Conservation (phyloP, 2,113 vertebrate genomes). For the Mastomys coucha region DNA sequence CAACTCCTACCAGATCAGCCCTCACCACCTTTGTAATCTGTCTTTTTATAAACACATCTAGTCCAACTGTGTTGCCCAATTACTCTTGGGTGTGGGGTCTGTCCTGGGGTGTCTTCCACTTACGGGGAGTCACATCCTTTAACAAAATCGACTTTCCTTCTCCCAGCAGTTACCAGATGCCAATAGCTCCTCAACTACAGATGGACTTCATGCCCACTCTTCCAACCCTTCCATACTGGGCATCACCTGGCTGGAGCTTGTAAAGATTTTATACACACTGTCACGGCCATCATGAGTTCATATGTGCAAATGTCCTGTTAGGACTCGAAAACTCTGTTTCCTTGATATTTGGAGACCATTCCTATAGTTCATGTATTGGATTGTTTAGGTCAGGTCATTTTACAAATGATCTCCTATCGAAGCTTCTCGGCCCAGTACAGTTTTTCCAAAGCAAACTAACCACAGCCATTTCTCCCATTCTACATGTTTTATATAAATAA, state of each 20-base stretch:
- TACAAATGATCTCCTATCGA: background rate
- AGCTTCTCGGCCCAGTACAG: background rate
- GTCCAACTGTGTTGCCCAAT: background rate
- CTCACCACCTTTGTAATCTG: too few relatives aligned
- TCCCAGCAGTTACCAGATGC: background rate
- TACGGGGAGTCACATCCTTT: background rate
- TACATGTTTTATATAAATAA: background rate
- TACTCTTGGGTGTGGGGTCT: too few relatives aligned
- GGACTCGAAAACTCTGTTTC: background rate
- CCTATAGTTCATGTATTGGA: background rate
- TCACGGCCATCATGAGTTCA: background rate
- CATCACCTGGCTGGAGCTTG: background rate
- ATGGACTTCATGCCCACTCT: background rate
- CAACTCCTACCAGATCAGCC: background rate
- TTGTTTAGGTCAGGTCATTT: background rate
- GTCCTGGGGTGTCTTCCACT: fast-evolving
- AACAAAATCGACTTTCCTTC: background rate
- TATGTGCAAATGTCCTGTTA: background rate
- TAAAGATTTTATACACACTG: background rate
- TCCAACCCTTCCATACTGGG: background rate
- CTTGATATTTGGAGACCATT: background rate
- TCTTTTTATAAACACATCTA: too few relatives aligned
- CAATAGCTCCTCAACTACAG: background rate
- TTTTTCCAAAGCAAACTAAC: background rate
- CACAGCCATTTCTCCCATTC: background rate